Percentiles rank a stretch among this genome's conserved stretches.
phyloP scores from a whole-genome alignment of 2,113 vertebrate species.

The Malaclemys terrapin region DNA sequence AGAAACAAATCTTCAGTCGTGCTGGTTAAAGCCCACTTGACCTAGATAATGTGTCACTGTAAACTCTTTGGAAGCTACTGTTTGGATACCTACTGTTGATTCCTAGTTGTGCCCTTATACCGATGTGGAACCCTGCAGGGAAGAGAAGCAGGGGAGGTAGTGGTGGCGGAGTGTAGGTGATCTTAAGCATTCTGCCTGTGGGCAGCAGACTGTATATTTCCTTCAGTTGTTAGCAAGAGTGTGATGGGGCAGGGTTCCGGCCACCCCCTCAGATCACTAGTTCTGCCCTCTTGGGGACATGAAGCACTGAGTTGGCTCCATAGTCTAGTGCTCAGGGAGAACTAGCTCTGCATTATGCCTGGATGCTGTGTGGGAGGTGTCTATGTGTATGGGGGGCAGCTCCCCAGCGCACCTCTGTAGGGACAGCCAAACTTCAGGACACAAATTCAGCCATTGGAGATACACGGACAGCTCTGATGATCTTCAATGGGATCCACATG shows the following conservation, averaged over 20 bases:
- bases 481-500: rapidly evolving
- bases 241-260: not conserved
- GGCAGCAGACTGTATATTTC: not conserved
- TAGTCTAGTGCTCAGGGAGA: not conserved
- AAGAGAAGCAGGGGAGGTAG: too few species aligned
- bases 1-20: not conserved
- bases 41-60: not conserved
- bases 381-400: not conserved
- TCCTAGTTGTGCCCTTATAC: not conserved
- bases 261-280: not conserved
- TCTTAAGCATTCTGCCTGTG: not conserved
- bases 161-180: not conserved
- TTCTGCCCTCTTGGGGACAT: not conserved
- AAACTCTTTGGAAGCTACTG: not conserved
- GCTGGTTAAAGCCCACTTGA: not conserved
- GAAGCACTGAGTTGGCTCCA: not conserved
- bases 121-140: not conserved
- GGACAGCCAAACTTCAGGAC: not conserved
- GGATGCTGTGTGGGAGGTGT: not conserved
- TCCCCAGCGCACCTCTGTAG: not conserved
- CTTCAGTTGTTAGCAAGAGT: not conserved
- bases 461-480: not conserved
- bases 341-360: not conserved
- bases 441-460: not conserved
- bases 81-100: not conserved